Evolutionary conservation across 2,797 vertebrate species (phyloP), one percentile per base, ranked within the genome.

Genomic region (Anguilla marmorata): DNA sequence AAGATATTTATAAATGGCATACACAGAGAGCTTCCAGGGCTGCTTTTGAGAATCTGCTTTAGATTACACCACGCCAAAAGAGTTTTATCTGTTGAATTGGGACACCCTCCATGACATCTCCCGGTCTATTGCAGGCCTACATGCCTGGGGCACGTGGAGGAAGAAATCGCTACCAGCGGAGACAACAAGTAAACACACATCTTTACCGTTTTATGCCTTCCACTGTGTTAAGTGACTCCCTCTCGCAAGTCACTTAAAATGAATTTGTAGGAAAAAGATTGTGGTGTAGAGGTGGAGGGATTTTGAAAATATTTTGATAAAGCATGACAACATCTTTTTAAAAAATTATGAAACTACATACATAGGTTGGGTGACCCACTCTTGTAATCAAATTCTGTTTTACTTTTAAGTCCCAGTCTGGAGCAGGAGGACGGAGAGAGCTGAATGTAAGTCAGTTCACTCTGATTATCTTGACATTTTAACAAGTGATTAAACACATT

Each of bases 61-160:
- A 79, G 30, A n/a, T 79, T 4, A 33, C 9, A 5, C 16, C 7
- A 21, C 37, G 21, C 33, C 27, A 21, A 21, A 8, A 21, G 16
- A 16, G 37, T 80, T 76, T 76, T 76, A 33, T 12, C 0, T 74
- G n/a, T 14, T 74, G 69, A 74, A 74, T 41, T 80, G 6, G 19
- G 5, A 24, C 24, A 72, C 21, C 41, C 11, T 41, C 74, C 69
- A 79, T 84, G 66, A 48, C 0, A 30, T 24, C 27, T 37, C 41
- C 41, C 19, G 88, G 63, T 89, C 60, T 85, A 58, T 93, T 94
- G 30, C 87, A 96, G 96, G 93, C 66, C 1, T 93, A 92, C 89
- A 94, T 96, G 94, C 95, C 96, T 87, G 96, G 95, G 41, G 90
- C 90, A 5, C 90, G 90, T 3, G 94, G 93, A 90, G 92, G 94